These are phyloP conservation scores for Drosophila tristis DNA, from an alignment of 1,140 invertebrate genomes.

Conservation along the genomic window DNA sequence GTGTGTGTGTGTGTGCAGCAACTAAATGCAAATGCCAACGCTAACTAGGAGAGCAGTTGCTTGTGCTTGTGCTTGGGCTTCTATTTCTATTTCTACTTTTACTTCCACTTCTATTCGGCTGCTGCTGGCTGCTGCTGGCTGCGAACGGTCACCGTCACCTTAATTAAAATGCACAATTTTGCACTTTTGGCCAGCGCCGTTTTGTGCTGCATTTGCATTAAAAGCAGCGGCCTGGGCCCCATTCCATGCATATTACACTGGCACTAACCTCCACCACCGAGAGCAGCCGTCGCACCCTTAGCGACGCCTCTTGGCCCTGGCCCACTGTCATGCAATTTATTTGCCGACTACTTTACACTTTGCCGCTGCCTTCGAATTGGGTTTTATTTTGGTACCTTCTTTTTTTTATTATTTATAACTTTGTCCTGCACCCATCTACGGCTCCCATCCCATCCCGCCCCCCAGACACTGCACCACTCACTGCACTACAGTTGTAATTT, in stretches of 20 bases:
- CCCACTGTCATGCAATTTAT: slow-evolving; percentile 70
- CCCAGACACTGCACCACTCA: too few relatives aligned
- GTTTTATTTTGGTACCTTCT: slow-evolving; percentile 42
- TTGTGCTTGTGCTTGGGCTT: neutral
- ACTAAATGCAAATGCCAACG: slow-evolving; percentile 72
- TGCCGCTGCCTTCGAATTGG: slow-evolving; percentile 54
- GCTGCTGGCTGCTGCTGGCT: slow-evolving; percentile 27
- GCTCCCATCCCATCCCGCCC: too few relatives aligned
- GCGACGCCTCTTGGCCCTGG: slow-evolving; percentile 54
- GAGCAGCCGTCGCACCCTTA: slow-evolving; percentile 30
- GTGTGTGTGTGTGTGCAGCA: slow-evolving; percentile 28
- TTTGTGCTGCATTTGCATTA: slow-evolving; percentile 82
- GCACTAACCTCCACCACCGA: neutral
- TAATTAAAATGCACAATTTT: slow-evolving; percentile 84
- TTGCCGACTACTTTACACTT: slow-evolving; percentile 75
- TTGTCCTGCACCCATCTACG: slow-evolving; percentile 18
- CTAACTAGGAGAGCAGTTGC: slow-evolving; percentile 27
- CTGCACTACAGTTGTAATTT: slow-evolving; percentile 46
- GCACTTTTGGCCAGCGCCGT: slow-evolving; percentile 71
- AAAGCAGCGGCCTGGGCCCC: slow-evolving; percentile 39
- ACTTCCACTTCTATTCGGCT: neutral
- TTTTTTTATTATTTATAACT: slow-evolving; percentile 64
- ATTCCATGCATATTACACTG: too few relatives aligned
- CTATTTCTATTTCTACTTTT: slow-evolving; percentile 2
- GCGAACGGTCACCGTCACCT: slow-evolving; percentile 76